Conservation (phyloP, 2,888 invertebrate species). For the Noctua pronuba region DNA sequence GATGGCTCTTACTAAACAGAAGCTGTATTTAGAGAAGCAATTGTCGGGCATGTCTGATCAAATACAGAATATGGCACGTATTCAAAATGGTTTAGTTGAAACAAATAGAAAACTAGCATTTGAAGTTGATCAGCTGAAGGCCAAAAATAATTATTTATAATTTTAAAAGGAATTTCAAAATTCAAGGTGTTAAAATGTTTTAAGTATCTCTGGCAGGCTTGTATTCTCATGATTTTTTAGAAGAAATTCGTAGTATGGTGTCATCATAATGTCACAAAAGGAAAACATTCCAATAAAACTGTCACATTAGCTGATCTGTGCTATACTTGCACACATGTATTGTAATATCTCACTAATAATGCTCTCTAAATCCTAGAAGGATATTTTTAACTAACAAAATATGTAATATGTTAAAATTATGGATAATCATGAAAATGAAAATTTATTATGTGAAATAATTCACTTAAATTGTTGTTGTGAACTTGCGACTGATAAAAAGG, state of each 20-base stretch:
- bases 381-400: constrained; percentile 19
- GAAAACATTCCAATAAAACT: constrained; percentile 43
- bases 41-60: constrained; percentile 79
- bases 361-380: constrained; percentile 27
- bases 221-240: background rate
- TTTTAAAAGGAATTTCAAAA: constrained; percentile 31
- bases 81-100: constrained; percentile 85
- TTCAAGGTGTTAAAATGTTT: constrained; percentile 25
- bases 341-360: constrained; percentile 6
- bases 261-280: constrained; percentile 22
- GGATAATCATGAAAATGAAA: constrained; percentile 40
- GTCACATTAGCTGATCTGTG: constrained; percentile 15
- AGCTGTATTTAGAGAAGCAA: constrained; percentile 86
- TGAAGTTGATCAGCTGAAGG: constrained; percentile 86
- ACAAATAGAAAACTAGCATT: constrained; percentile 87
- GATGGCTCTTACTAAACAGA: constrained; percentile 88
- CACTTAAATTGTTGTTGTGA: constrained; percentile 39
- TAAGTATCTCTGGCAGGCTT: constrained; percentile 31
- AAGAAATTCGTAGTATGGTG: constrained; percentile 7
- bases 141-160: constrained; percentile 71
- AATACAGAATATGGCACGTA: constrained; percentile 79
- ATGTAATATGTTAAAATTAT: constrained; percentile 8
- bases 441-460: constrained; percentile 20
- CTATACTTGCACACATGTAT: constrained; percentile 19
- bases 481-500: constrained; percentile 38